Evolutionary conservation across 2,888 invertebrate genomes (phyloP), one percentile per base, ranked within the genome.

Genomic region (Callinectes sapidus): DNA sequence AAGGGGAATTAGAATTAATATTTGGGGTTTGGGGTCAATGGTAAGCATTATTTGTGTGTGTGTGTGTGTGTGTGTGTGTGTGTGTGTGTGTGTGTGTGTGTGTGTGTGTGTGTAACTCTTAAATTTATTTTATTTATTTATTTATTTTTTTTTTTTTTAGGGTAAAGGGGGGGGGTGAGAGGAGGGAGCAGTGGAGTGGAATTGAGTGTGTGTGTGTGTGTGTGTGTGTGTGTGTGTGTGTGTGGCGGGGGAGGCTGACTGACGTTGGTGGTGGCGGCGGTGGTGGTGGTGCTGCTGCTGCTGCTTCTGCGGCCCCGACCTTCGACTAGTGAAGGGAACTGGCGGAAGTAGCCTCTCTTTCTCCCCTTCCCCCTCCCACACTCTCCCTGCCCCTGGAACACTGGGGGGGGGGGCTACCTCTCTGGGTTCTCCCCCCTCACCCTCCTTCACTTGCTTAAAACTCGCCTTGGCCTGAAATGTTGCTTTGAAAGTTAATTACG

Each of bases 401-500:
- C 71, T 28, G n/a, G 71, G 1, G 71, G 71, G 32, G 28, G 28
- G 39, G 5, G 71, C 23, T 61, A 10, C 81, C 81, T 81, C 81
- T 35, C 16, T 81, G 14, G 35, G 8, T 2, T 35, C 77, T n/a
- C 77, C 81, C 35, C 35, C 81, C 14, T 35, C 35, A 71, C 81
- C 81, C 18, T 81, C 81, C 81, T 81, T 16, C 81, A 32, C 81
- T 81, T 35, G 35, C 71, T 77, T 77, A 77, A 61, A 77, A 77
- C 81, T 81, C 35, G 32, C 81, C 81, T 81, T 81, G 81, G 81
- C 81, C 81, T 81, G 35, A 81, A 81, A 81, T 35, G 81, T 35
- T 35, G 32, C 81, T 81, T 81, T 81, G 81, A 81, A 81, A 81
- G 81, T 35, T 81, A 35, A 81, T 81, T 81, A 35, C 35, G 81